Conservation (phyloP, 2,113 vertebrate genomes). For the Parus major region DNA sequence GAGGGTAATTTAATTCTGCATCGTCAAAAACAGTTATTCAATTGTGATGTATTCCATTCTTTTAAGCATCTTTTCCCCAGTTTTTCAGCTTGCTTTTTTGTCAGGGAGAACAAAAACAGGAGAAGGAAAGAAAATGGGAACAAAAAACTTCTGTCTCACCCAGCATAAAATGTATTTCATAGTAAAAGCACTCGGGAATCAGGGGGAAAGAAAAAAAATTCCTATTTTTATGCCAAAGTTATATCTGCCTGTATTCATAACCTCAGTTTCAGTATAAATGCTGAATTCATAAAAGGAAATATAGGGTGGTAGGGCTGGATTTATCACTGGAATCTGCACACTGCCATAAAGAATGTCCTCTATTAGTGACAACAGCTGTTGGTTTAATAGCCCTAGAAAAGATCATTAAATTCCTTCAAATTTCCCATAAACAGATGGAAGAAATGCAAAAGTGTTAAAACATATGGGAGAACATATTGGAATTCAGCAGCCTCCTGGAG, state of each 20-base stretch:
- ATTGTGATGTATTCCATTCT: neutral
- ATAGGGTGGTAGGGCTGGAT: conserved; percentile 36
- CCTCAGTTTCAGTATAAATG: conserved; percentile 50
- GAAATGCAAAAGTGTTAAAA: conserved; percentile 67
- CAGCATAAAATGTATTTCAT: conserved; percentile 22
- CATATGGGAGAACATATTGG: conserved; percentile 77
- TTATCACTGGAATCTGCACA: conserved; percentile 57
- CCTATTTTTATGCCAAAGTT: neutral
- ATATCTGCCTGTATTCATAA: neutral
- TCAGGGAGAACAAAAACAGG: neutral
- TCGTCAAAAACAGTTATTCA: neutral
- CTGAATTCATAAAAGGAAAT: conserved; percentile 42
- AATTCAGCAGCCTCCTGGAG: conserved; percentile 31
- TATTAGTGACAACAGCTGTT: conserved; percentile 84
- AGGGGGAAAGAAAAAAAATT: neutral
- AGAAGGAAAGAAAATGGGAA: neutral
- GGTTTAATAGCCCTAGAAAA: conserved; percentile 82
- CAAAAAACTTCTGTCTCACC: neutral
- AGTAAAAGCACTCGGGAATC: conserved; percentile 9
- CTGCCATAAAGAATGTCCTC: conserved; percentile 74
- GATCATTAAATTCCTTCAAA: conserved; percentile 76
- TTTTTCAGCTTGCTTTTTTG: conserved; percentile 27
- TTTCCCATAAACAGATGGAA: conserved; percentile 80
- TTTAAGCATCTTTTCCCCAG: neutral
- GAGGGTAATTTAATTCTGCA: neutral